A percentile compares a stretch with the other conserved stretches of the same genome.
Conservation (phyloP, 2,797 vertebrate species). For the Schizothorax lantsangensis region DNA sequence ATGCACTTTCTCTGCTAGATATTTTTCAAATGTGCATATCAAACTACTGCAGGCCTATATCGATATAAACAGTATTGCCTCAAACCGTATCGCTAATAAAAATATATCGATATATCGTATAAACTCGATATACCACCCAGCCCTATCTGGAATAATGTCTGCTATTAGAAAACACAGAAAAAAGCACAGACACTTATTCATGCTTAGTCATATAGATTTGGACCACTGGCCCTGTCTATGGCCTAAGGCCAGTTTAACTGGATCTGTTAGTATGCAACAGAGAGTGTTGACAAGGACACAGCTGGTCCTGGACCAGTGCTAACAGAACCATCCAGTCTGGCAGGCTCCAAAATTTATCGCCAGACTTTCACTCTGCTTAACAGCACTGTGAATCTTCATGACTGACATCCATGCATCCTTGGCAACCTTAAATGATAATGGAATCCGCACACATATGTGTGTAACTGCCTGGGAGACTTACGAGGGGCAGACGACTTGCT, state of each 20-base stretch:
- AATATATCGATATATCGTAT: not conserved
- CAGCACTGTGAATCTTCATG: slow-evolving; percentile 30
- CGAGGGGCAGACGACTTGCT: slow-evolving; percentile 93
- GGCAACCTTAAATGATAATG: slow-evolving; percentile 26
- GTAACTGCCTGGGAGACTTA: slow-evolving; percentile 74
- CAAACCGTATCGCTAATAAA: not conserved
- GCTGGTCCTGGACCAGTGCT: slow-evolving; percentile 31
- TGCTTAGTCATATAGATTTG: slow-evolving; percentile 21
- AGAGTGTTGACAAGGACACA: slow-evolving; percentile 7
- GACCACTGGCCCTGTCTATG: not conserved
- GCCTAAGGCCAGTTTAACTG: slow-evolving; percentile 4
- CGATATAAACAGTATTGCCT: not conserved
- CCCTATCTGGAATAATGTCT: not conserved
- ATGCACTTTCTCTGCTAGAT: too few relatives aligned
- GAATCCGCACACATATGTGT: slow-evolving; percentile 8
- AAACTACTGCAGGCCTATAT: not conserved
- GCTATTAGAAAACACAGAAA: not conserved
- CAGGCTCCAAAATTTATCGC: not conserved
- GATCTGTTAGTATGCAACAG: slow-evolving; percentile 5
- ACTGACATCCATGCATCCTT: slow-evolving; percentile 37
- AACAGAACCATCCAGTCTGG: slow-evolving; percentile 1
- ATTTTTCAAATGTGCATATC: too few relatives aligned
- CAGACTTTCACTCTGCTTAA: slow-evolving; percentile 34
- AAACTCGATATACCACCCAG: not conserved
- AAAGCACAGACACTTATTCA: slow-evolving; percentile 4